These are phyloP conservation scores for Vannuccia rotundouncinata DNA, from an alignment of 2,888 invertebrate species.

Conservation along the genomic window DNA sequence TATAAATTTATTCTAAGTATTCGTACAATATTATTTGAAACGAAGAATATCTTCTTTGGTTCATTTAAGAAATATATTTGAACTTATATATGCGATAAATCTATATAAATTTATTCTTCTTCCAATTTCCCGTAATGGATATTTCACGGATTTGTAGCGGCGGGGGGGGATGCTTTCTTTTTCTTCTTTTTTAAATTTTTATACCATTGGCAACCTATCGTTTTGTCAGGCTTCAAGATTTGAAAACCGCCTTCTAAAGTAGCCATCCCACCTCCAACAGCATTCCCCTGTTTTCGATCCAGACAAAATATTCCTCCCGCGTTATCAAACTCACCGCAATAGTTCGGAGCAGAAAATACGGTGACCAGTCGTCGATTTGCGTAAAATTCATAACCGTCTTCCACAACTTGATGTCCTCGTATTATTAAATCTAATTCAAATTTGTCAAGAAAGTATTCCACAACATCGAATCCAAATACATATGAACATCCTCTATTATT, in stretches of 20 bases:
- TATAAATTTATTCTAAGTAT: too few species aligned
- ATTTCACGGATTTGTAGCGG: too few species aligned
- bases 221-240: conserved; percentile 34
- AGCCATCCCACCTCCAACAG: not conserved
- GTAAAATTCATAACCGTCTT: conserved; percentile 37
- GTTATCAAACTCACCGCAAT: conserved; percentile 36
- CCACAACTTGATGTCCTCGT: conserved; percentile 37
- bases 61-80: too few species aligned
- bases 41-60: too few species aligned
- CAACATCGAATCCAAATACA: conserved; percentile 33
- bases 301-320: conserved; percentile 36
- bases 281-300: not conserved
- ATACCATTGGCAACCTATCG: conserved; percentile 19
- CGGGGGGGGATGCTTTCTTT: conserved; percentile 15
- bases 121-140: too few species aligned
- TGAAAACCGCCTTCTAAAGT: conserved; percentile 36
- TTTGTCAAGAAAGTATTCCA: conserved; percentile 32
- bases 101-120: too few species aligned
- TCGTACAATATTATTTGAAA: too few species aligned
- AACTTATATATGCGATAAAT: too few species aligned
- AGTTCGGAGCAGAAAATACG: conserved; percentile 36
- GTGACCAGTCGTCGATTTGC: conserved; percentile 35
- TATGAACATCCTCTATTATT: conserved; percentile 36
- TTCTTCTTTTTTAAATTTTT: conserved; percentile 33
- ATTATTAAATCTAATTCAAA: conserved; percentile 37